Base-by-base conservation (phyloP, 2,888 invertebrate genomes). In the Caenorhabditis sp. region DNA sequence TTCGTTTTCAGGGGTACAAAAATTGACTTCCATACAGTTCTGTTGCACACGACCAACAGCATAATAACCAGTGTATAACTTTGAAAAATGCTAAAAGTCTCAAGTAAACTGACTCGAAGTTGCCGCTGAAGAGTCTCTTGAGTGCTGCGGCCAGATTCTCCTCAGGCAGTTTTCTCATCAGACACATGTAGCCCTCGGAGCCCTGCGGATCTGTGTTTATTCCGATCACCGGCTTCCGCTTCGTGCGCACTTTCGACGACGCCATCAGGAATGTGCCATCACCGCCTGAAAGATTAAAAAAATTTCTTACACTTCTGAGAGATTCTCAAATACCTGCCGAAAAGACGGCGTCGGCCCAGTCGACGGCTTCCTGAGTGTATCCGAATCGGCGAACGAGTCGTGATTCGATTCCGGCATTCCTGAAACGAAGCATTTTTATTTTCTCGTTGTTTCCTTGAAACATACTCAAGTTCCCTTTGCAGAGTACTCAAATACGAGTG, bases 251-350 rank as follows among this genome's bases (percentile, higher is more conserved):
- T 89, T 93, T 93, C 87, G 94, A 95, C 6, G 98, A 95, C 0
- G 96, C 95, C 85, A 97, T 91, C 30, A 99, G 92, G 90, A 96
- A 99, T 2, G 98, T 99, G 0, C 99, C 99, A 90, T 99, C 99
- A 0, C 99, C 99, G 35, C 78, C 78, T 24, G 61, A 13, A 17
- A 43, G n/a, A n/a, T n/a, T n/a, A n/a, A n/a, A n/a, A n/a, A n/a
- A 46, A 46, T 52, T 77, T 6, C 55, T 39, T n/a, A 68, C 43
- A n/a, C n/a, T n/a, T n/a, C n/a, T n/a, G n/a, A n/a, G n/a, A n/a
- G n/a, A n/a, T n/a, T n/a, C n/a, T n/a, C n/a, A n/a, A n/a, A 30
- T 45, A 55, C 77, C 81, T 61, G 91, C 90, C 22, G 91, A 90
- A 56, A 92, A 89, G 7, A 92, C 88, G 9, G 90, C 90, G 90